phyloP scores from a whole-genome alignment of 2,888 invertebrate genomes.

The Vandiemenella viatica region DNA sequence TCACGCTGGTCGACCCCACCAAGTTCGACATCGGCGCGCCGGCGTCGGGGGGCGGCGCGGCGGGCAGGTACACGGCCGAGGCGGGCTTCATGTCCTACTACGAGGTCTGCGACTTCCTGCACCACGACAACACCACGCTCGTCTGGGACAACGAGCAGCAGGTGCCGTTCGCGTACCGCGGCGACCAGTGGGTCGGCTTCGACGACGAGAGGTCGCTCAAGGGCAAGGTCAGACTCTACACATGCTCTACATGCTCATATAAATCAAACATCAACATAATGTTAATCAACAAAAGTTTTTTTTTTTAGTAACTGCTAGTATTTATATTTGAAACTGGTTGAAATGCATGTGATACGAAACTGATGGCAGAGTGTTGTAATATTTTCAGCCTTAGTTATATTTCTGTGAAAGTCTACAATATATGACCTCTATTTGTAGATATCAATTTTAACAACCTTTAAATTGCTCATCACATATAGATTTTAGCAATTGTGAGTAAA shows the following conservation, averaged over 20 bases:
- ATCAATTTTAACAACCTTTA: too few species aligned
- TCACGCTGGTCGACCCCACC: constrained; percentile 69
- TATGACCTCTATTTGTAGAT: too few species aligned
- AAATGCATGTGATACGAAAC: neutral
- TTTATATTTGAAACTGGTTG: too few species aligned
- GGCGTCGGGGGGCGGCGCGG: constrained; percentile 67
- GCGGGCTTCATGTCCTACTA: constrained; percentile 91
- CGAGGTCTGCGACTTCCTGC: constrained; percentile 84
- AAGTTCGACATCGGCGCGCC: constrained; percentile 88
- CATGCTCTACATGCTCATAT: too few species aligned
- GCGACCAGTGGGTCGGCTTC: constrained; percentile 87
- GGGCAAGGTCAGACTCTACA: constrained; percentile 63
- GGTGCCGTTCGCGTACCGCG: constrained; percentile 85
- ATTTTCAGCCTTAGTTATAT: too few species aligned
- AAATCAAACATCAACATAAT: too few species aligned
- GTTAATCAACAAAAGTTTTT: too few species aligned
- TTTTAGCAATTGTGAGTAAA: too few species aligned
- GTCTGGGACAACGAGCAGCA: constrained; percentile 94
- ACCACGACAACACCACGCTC: constrained; percentile 76
- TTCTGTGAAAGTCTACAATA: too few species aligned
- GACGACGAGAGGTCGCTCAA: constrained; percentile 84
- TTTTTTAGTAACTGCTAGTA: too few species aligned
- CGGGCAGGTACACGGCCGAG: constrained; percentile 82
- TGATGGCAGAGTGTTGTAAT: neutral
- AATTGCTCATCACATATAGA: too few species aligned